Percentiles rank a stretch among this genome's conserved stretches.
phyloP scores from a whole-genome alignment of 2,113 vertebrate genomes.

The Charadrius vociferus region DNA sequence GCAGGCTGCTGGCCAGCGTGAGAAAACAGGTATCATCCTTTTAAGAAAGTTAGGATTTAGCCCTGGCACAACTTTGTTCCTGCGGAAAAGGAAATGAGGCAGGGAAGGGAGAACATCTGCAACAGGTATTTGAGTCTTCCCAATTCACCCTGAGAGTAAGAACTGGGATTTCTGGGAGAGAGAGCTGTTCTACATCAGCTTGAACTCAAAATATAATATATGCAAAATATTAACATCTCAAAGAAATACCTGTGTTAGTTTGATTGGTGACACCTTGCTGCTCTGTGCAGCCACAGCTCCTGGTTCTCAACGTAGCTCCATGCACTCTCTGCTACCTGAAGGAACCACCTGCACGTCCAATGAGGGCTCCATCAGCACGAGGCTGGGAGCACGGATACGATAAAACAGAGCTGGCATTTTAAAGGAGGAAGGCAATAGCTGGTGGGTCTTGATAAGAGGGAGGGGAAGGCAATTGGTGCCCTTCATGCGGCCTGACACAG shows the following conservation, averaged over 20 bases:
- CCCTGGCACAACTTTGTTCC: background rate
- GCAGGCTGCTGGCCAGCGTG: background rate
- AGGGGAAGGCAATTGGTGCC: background rate
- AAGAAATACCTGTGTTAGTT: background rate
- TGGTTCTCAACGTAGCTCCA: background rate
- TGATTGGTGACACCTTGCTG: background rate
- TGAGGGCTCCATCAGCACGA: background rate
- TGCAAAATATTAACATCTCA: background rate
- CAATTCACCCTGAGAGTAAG: background rate
- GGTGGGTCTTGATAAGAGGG: background rate
- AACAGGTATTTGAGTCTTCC: background rate
- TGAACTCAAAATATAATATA: background rate
- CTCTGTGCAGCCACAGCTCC: background rate
- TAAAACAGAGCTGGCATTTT: background rate
- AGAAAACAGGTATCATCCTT: background rate
- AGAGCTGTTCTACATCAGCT: background rate
- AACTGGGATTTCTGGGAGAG: background rate
- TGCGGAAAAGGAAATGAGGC: background rate
- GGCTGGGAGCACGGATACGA: fast-evolving
- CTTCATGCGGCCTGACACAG: background rate
- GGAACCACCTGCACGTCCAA: background rate
- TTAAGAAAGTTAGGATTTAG: background rate
- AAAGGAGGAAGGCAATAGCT: background rate
- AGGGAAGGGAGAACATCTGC: background rate
- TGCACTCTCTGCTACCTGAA: background rate